phyloP scores from a whole-genome alignment of 2,797 vertebrate species.

The Sandelia bainsii region DNA sequence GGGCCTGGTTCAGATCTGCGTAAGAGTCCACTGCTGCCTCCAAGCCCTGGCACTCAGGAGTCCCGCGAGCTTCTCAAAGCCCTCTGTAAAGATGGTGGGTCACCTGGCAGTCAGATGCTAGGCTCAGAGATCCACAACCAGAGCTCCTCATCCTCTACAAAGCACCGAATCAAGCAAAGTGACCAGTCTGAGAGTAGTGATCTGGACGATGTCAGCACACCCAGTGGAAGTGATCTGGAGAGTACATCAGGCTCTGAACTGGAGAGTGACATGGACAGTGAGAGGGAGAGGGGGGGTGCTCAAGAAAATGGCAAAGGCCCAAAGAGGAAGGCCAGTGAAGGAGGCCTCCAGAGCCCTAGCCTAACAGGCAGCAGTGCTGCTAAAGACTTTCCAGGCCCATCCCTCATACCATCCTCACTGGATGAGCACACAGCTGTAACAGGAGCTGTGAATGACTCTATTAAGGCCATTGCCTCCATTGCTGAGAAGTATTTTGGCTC shows the following conservation, averaged over 20 bases:
- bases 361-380: slow-evolving; percentile 87
- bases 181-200: slow-evolving; percentile 98
- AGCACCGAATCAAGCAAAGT: slow-evolving; percentile 94
- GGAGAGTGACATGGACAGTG: slow-evolving; percentile 98
- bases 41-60: slow-evolving; percentile 91
- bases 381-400: slow-evolving; percentile 92
- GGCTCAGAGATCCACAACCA: slow-evolving; percentile 87
- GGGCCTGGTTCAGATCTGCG: slow-evolving; percentile 77
- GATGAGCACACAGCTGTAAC: slow-evolving; percentile 97
- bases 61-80: slow-evolving; percentile 95
- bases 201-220: slow-evolving; percentile 97
- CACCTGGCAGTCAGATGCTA: slow-evolving; percentile 86
- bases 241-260: slow-evolving; percentile 99
- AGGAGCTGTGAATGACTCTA: slow-evolving; percentile 99
- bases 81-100: slow-evolving; percentile 89
- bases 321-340: slow-evolving; percentile 90
- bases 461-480: slow-evolving; percentile 99
- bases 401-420: slow-evolving; percentile 92
- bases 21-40: slow-evolving; percentile 92
- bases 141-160: slow-evolving; percentile 85
- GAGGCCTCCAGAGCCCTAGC: slow-evolving; percentile 87
- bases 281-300: slow-evolving; percentile 92
- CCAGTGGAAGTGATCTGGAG: slow-evolving; percentile 97
- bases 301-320: slow-evolving; percentile 95
- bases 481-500: slow-evolving; percentile 99